These are phyloP conservation scores for Lasioglossum oenotherae DNA, from an alignment of 2,888 invertebrate species.

Conservation along the genomic window DNA sequence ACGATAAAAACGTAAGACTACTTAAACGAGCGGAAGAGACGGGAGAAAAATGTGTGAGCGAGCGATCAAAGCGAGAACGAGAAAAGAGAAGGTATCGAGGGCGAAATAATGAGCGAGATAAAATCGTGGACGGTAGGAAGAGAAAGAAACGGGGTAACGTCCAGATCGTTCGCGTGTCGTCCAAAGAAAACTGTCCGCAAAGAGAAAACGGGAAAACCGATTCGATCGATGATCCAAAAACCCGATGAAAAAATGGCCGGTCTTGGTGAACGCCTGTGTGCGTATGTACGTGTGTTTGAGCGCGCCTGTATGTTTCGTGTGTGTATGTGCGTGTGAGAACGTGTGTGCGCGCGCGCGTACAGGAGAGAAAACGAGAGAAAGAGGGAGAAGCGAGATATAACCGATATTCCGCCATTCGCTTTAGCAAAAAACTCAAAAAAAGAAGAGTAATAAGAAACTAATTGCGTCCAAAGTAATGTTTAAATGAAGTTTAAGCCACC, in stretches of 20 bases:
- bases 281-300: background rate
- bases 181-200: background rate
- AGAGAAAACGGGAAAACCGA: background rate
- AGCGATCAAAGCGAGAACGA: background rate
- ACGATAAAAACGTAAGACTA: slow-evolving; percentile 72
- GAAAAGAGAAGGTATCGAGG: background rate
- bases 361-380: slow-evolving; percentile 18
- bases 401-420: slow-evolving; percentile 71
- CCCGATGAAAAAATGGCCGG: background rate
- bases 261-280: background rate
- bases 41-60: background rate
- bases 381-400: slow-evolving; percentile 37
- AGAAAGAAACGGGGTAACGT: background rate
- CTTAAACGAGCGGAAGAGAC: slow-evolving; percentile 69
- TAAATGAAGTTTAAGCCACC: slow-evolving; percentile 65
- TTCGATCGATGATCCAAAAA: background rate
- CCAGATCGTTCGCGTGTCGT: background rate
- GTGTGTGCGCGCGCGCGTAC: background rate
- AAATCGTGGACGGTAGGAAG: background rate
- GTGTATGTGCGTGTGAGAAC: background rate
- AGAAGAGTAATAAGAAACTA: slow-evolving; percentile 43
- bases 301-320: background rate
- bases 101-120: background rate
- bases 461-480: slow-evolving; percentile 81
- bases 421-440: slow-evolving; percentile 65